phyloP scores from a whole-genome alignment of 2,113 vertebrate genomes.

The Sceloporus undulatus region DNA sequence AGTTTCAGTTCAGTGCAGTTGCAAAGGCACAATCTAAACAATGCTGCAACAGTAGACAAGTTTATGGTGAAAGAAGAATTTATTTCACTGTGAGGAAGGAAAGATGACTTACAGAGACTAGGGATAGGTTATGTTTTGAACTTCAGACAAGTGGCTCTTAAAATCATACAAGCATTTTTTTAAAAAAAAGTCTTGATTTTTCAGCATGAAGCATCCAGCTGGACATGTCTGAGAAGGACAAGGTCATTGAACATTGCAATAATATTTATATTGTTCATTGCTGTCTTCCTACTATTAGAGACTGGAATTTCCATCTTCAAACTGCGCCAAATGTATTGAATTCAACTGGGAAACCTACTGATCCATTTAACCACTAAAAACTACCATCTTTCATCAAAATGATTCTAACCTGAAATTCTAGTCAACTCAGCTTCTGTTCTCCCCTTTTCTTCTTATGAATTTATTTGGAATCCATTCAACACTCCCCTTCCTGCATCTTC shows the following conservation, averaged over 20 bases:
- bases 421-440: conserved; percentile 19
- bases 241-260: conserved; percentile 4
- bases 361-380: not conserved
- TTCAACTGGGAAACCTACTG: not conserved
- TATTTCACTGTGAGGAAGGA: conserved; percentile 47
- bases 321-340: not conserved
- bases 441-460: not conserved
- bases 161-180: conserved; percentile 40
- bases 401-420: not conserved
- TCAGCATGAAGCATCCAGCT: conserved; percentile 54
- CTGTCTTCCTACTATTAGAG: not conserved
- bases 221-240: conserved; percentile 19
- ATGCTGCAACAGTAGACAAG: not conserved
- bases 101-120: conserved; percentile 36
- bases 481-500: not conserved
- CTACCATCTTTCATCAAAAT: not conserved
- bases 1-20: not conserved
- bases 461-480: conserved; percentile 1
- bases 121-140: conserved; percentile 57
- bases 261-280: conserved; percentile 11
- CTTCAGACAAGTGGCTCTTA: conserved; percentile 53
- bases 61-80: conserved; percentile 42
- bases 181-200: conserved; percentile 56
- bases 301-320: not conserved
- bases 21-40: not conserved